Conservation (phyloP, 2,888 invertebrate genomes). For the Selenia dentaria region DNA sequence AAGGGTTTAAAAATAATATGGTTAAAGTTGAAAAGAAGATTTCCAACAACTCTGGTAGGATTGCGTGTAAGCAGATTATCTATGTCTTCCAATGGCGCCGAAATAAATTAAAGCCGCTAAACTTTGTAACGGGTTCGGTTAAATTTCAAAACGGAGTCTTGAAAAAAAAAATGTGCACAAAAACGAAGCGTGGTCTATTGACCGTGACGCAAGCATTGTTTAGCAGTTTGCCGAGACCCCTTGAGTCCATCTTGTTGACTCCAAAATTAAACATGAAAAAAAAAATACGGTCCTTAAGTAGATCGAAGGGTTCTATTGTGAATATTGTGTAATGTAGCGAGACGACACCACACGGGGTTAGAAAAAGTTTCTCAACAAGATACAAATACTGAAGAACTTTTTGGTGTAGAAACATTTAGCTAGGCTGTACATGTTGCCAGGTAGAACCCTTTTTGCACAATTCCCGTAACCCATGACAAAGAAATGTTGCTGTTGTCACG, state of each 20-base stretch:
- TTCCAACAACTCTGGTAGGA: conserved; percentile 21
- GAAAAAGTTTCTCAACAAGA: conserved; percentile 48
- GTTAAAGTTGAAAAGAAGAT: neutral
- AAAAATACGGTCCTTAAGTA: conserved; percentile 71
- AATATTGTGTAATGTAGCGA: conserved; percentile 82
- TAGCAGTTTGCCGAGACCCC: conserved; percentile 76
- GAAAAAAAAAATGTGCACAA: conserved; percentile 58
- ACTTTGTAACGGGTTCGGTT: conserved; percentile 56
- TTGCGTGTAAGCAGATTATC: conserved; percentile 44
- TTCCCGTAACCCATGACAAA: conserved; percentile 69
- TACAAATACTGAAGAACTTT: conserved; percentile 1
- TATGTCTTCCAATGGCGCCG: conserved; percentile 46
- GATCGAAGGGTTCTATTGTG: conserved; percentile 77
- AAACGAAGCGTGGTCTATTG: conserved; percentile 72
- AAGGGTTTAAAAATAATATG: neutral
- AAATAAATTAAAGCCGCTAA: conserved; percentile 54
- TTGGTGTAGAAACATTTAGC: conserved; percentile 20
- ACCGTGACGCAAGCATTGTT: conserved; percentile 83
- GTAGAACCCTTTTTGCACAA: conserved; percentile 84
- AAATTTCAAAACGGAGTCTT: conserved; percentile 33
- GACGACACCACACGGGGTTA: conserved; percentile 62
- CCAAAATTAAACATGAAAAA: conserved; percentile 66
- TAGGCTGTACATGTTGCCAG: conserved; percentile 57
- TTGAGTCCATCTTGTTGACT: conserved; percentile 80
- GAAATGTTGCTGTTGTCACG: conserved; percentile 62